A percentile compares a stretch with the other conserved stretches of the same genome.
phyloP scores from a whole-genome alignment of 2,888 invertebrate species.

The Drosophila tanythrix region DNA sequence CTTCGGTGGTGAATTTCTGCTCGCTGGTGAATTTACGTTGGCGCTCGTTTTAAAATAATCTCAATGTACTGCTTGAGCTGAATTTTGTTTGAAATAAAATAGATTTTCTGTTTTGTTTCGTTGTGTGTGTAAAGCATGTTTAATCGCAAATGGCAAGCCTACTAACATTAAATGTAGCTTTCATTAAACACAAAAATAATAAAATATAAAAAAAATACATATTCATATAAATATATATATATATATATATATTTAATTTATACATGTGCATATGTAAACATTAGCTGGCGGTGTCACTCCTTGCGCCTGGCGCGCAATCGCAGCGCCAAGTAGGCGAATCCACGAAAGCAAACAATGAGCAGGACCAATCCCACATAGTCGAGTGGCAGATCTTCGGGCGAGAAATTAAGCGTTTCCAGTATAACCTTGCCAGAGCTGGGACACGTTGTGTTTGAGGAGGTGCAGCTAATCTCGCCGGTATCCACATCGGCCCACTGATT shows the following conservation, averaged over 20 bases:
- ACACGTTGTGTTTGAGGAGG: constrained; percentile 90
- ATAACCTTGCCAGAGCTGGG: constrained; percentile 92
- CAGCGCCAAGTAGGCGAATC: constrained; percentile 91
- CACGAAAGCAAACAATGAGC: constrained; percentile 90
- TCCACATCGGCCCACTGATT: constrained; percentile 95
- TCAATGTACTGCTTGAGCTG: too few species aligned
- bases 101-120: background rate
- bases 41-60: constrained; percentile 19
- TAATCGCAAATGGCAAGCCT: constrained; percentile 35
- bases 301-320: constrained; percentile 88
- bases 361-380: constrained; percentile 90
- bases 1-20: constrained; percentile 22
- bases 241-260: constrained; percentile 11
- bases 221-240: constrained; percentile 20
- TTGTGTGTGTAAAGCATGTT: constrained; percentile 32
- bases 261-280: constrained; percentile 13
- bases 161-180: constrained; percentile 33
- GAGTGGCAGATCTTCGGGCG: constrained; percentile 88
- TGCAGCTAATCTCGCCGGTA: constrained; percentile 90
- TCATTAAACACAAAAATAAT: constrained; percentile 38
- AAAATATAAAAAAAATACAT: constrained; percentile 28
- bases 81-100: background rate
- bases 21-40: constrained; percentile 19
- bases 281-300: constrained; percentile 82
- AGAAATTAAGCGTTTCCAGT: constrained; percentile 91